Evolutionary conservation across 2,888 invertebrate species (phyloP).

Genomic region (Oxyscelio sp.): DNA sequence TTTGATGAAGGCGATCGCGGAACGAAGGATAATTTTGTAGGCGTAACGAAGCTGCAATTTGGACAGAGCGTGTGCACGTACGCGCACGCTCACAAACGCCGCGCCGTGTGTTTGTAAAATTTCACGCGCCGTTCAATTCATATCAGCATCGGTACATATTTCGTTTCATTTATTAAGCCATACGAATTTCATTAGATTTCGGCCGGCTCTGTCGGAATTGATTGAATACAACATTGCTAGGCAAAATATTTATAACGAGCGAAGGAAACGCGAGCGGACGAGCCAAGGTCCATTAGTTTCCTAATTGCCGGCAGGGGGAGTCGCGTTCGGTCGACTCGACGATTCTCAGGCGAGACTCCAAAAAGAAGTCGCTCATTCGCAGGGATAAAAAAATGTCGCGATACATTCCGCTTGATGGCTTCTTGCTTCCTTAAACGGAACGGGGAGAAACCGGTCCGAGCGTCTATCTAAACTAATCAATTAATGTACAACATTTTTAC

Average conservation of each 20-base stretch:
- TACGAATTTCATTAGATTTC: constrained; percentile 67
- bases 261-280: background rate
- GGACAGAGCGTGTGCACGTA: constrained; percentile 36
- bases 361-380: background rate
- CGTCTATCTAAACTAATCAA: constrained; percentile 67
- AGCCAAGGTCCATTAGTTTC: background rate
- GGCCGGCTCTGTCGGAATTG: constrained; percentile 37
- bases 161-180: constrained; percentile 65
- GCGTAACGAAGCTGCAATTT: constrained; percentile 66
- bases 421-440: constrained; percentile 57
- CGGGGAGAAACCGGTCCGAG: constrained; percentile 43
- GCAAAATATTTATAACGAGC: constrained; percentile 28
- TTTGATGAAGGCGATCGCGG: constrained; percentile 66
- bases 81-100: constrained; percentile 6
- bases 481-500: constrained; percentile 66
- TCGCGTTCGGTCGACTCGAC: background rate
- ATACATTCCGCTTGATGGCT: constrained; percentile 32
- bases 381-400: constrained; percentile 16
- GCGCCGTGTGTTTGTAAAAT: constrained; percentile 63
- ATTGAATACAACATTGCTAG: constrained; percentile 39
- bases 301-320: background rate
- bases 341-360: background rate
- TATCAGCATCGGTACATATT: constrained; percentile 67
- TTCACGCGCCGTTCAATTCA: constrained; percentile 61
- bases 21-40: constrained; percentile 69